phyloP scores from a whole-genome alignment of 2,888 invertebrate species.

The Aleiodes testaceus region DNA sequence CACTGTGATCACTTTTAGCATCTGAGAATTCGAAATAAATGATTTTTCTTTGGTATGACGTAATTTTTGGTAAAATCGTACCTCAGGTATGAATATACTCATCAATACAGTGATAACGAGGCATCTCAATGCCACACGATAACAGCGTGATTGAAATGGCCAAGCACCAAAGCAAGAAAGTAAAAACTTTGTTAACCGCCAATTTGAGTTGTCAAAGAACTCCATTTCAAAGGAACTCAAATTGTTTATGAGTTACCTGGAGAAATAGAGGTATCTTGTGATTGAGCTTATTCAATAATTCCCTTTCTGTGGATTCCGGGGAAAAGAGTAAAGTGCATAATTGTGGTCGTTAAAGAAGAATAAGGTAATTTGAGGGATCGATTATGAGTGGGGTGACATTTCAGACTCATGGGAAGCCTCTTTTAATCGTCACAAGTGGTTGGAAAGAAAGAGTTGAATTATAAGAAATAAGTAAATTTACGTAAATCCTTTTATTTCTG shows the following conservation, averaged over 20 bases:
- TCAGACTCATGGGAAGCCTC: no score
- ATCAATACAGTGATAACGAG: neutral
- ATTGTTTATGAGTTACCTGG: neutral
- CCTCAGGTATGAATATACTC: constrained; percentile 35
- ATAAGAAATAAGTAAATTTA: no score
- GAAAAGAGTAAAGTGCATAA: constrained; percentile 2
- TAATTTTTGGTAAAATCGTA: neutral
- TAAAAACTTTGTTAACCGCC: constrained; percentile 21
- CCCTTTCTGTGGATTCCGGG: neutral
- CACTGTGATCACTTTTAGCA: constrained; percentile 13
- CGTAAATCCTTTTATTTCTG: no score
- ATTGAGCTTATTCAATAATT: neutral
- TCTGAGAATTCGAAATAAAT: constrained; percentile 7
- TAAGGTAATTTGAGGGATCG: neutral
- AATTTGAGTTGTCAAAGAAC: constrained; percentile 20
- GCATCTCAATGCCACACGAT: neutral
- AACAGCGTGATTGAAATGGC: constrained; percentile 28
- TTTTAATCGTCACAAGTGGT: no score
- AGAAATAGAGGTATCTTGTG: neutral
- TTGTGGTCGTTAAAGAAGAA: neutral
- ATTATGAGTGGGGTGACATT: neutral
- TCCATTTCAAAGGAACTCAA: constrained; percentile 11
- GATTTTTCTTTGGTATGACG: no score
- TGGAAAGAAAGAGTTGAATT: no score
- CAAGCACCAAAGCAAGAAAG: constrained; percentile 35